phyloP scores from a whole-genome alignment of 2,113 vertebrate genomes.

The Phocoena sinus region DNA sequence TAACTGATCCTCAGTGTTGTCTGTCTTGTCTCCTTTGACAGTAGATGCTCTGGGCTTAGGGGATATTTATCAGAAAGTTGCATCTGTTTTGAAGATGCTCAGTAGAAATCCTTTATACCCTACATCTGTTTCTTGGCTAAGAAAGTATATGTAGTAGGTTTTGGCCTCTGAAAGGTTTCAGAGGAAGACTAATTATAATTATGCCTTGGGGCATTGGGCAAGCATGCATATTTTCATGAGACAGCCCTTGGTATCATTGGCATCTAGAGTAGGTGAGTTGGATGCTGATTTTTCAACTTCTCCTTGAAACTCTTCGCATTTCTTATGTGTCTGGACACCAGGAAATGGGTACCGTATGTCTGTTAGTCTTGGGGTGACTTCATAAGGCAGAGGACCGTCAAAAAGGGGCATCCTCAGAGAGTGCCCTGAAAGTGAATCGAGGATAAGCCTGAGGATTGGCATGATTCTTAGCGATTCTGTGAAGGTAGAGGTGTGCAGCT shows the following conservation, averaged over 20 bases:
- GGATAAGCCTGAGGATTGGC: background rate
- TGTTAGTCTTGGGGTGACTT: background rate
- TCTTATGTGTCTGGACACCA: background rate
- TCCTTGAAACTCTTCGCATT: background rate
- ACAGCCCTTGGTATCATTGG: background rate
- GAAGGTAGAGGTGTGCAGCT: background rate
- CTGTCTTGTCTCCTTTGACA: background rate
- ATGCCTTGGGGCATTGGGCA: constrained; percentile 23
- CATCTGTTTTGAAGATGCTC: background rate
- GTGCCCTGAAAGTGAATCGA: background rate
- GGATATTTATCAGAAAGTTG: background rate
- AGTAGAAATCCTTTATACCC: background rate
- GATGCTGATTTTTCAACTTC: constrained; percentile 9
- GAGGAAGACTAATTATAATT: constrained; percentile 36
- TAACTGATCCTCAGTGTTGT: background rate
- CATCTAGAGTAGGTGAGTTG: background rate
- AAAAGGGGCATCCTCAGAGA: background rate
- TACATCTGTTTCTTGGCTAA: constrained; percentile 34
- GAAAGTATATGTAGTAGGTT: constrained; percentile 2
- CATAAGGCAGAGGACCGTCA: background rate
- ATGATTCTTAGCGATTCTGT: background rate
- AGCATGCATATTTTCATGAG: background rate
- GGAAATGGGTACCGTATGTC: background rate
- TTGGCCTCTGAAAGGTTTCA: constrained; percentile 4
- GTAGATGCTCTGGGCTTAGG: background rate